Percentiles rank a stretch among this genome's conserved stretches.
Conservation (phyloP, 1,140 invertebrate genomes). For the Neelides sp. region DNA sequence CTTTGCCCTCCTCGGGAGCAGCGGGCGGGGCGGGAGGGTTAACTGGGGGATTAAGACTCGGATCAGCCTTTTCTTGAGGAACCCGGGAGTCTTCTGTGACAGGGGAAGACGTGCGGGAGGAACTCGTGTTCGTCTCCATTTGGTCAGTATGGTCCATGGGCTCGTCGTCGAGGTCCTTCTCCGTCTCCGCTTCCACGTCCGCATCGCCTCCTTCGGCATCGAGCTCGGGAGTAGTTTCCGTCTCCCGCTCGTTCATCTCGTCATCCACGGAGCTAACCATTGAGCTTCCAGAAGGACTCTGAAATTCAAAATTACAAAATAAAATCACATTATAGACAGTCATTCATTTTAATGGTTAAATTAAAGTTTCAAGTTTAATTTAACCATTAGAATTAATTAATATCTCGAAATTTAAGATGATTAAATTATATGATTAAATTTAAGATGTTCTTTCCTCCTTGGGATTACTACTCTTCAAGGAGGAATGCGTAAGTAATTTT, state of each 20-base stretch:
- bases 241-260: constrained; percentile 47
- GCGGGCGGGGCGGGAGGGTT: too few relatives aligned
- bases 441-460: too few relatives aligned
- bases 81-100: constrained; percentile 32
- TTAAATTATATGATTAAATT: too few relatives aligned
- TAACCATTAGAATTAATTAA: too few relatives aligned
- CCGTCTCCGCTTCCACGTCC: constrained; percentile 27
- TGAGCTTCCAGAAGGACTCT: constrained; percentile 64
- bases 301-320: constrained; percentile 13
- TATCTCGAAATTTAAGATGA: neutral
- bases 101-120: constrained; percentile 29
- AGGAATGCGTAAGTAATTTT: neutral
- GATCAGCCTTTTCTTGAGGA: too few relatives aligned
- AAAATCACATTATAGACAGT: neutral
- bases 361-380: too few relatives aligned
- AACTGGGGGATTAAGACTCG: too few relatives aligned
- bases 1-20: too few relatives aligned
- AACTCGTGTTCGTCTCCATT: constrained; percentile 28
- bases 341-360: neutral
- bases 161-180: neutral
- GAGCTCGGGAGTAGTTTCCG: constrained; percentile 45
- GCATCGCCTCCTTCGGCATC: constrained; percentile 25
- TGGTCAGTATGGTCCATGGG: too few relatives aligned
- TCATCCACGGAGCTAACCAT: constrained; percentile 37
- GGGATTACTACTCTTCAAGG: too few relatives aligned